Base-by-base conservation (phyloP, 2,797 vertebrate genomes). In the Macropus fuliginosus region DNA sequence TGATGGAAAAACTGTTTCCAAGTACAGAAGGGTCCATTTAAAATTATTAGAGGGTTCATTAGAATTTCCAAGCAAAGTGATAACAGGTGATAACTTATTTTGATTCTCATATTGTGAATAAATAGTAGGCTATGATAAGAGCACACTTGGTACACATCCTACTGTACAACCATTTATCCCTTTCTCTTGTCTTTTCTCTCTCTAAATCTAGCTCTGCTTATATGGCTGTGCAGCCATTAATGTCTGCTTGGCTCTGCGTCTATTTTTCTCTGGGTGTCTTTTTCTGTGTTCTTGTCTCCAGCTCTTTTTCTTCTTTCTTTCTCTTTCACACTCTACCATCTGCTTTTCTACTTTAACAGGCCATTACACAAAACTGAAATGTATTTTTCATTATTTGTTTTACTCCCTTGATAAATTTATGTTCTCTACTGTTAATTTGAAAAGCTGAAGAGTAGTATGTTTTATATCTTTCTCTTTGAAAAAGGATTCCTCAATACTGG, bases 11-110 rank as follows among this genome's bases (percentile, higher is more conserved):
- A 81, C n/a, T 24, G 6, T 81, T 81, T 81, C 21, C 21, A 81
- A 81, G 40, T 81, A 40, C 74, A 81, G 74, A 46, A 81, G 9
- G 40, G 8, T 81, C 9, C 40, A 81, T 27, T 81, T 46, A 81
- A 46, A 46, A 46, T 81, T 11, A 40, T 74, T 74, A 46, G 21
- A 62, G 6, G 5, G n/a, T 50, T 40, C 52, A 9, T 91, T 56
- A 92, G 28, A 55, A 40, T 27, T 29, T 94, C 13, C 1, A 28
- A 34, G 50, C 18, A 31, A 14, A 46, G 29, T 24, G 93, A 31
- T 11, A 28, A 81, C 5, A 0, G n/a, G 6, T 0, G 27, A 46
- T 55, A 31, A 5, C 0, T 6, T 18, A 13, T 0, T 55, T 31
- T n/a, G 55, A 27, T 52, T 3, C 18, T 46, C n/a, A 46, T 11